Evolutionary conservation across 92 coral and sea anemone genomes (phyloP), one percentile per base, ranked within the genome.

Genomic region (Zoanthus sansibaricus): DNA sequence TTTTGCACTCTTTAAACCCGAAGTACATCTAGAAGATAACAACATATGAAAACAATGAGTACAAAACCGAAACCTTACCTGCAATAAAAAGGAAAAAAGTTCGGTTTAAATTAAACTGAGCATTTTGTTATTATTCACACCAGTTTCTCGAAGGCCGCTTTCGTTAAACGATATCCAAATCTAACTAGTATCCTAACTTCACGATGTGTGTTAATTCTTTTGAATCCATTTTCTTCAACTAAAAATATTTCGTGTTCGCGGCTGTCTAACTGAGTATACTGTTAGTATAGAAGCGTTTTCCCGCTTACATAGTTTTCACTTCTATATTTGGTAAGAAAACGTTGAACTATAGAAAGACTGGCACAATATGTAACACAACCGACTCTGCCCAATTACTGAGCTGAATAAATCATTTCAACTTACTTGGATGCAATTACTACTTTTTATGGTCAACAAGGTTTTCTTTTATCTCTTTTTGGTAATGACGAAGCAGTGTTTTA

Each of bases 71-170:
- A 71, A 0, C 3, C 20, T 25, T 25, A 25, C 25, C 21, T 9
- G 0, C 7, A 12, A 13, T 33, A 45, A 6, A 11, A 16, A 72
- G 46, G 56, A 31, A n/a, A 16, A 1, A 0, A 6, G 1, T 16
- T 45, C 14, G 55, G 4, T 45, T 15, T 42, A 20, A 12, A 9
- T 73, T 31, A 72, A 10, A 32, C 25, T 44, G 49, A 73, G 46
- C 14, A n/a, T 37, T 17, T 44, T 10, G 45, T 73, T 47, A 42
- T 73, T 71, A 73, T 37, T 71, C 42, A 44, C 42, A 37, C 42
- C 42, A 33, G 18, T 71, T 72, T 72, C 25, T 72, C 18, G 46
- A n/a, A 42, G 11, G 77, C 77, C 17, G 77, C 77, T 73, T 73
- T 37, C 21, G 7, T 71, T 71, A 0, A 12, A 58, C n/a, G n/a